phyloP scores from a whole-genome alignment of 2,797 vertebrate genomes.

The Eurystomus glaucurus region DNA sequence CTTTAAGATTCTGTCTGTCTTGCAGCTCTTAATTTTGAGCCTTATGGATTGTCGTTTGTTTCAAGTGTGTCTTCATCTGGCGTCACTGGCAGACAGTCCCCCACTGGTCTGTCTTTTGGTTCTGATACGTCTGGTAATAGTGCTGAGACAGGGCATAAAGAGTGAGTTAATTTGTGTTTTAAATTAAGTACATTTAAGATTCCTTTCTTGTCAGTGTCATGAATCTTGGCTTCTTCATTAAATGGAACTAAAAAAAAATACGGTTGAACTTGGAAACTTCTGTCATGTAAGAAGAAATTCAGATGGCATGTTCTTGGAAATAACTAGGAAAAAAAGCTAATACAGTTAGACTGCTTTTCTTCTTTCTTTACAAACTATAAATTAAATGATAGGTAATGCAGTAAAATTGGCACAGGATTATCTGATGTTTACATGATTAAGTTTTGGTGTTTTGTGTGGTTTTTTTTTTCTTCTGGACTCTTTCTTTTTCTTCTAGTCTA shows the following conservation, averaged over 20 bases:
- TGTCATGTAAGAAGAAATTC: background rate
- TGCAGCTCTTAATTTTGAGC: constrained; percentile 93
- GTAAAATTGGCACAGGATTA: background rate
- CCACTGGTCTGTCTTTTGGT: constrained; percentile 90
- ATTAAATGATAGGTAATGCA: background rate
- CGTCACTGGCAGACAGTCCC: constrained; percentile 91
- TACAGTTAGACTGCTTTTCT: background rate
- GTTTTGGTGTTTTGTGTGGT: background rate
- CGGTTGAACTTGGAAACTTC: background rate
- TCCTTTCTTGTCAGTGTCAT: background rate
- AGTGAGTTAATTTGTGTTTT: constrained; percentile 83
- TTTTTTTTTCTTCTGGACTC: background rate
- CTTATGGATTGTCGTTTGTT: constrained; percentile 91
- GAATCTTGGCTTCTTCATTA: background rate
- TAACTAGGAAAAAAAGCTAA: background rate
- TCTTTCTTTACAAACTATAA: background rate
- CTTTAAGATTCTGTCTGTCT: constrained; percentile 6
- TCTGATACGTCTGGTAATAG: constrained; percentile 93
- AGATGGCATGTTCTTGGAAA: background rate
- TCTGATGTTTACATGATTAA: background rate
- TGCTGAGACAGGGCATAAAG: constrained; percentile 87
- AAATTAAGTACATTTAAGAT: background rate
- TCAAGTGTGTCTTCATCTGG: constrained; percentile 88
- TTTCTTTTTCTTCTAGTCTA: background rate
- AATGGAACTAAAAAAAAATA: background rate